These are phyloP conservation scores for Callyntrura sp. DNA, from an alignment of 2,888 invertebrate species.

Conservation along the genomic window DNA sequence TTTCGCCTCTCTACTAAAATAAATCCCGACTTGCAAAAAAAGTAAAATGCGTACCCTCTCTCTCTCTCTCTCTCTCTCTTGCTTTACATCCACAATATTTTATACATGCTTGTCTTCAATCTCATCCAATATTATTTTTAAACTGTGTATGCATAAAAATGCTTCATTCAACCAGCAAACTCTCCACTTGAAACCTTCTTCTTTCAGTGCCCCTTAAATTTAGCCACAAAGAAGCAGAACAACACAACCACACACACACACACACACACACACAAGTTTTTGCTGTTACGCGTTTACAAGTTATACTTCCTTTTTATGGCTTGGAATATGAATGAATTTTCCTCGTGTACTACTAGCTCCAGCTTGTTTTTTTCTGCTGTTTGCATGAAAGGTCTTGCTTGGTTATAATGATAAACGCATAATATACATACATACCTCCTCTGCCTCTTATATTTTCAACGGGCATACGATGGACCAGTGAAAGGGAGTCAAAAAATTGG, in stretches of 20 bases:
- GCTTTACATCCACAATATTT: background rate
- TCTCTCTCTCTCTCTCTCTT: background rate
- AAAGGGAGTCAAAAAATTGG: no score
- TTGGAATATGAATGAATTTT: slow-evolving; percentile 57
- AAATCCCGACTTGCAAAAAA: background rate
- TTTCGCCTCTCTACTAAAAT: background rate
- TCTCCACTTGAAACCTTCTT: background rate
- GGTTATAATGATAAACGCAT: background rate
- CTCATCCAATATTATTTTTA: slow-evolving; percentile 49
- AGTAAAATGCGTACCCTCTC: background rate
- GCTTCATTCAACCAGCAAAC: slow-evolving; percentile 5
- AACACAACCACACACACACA: background rate
- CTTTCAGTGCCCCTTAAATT: background rate
- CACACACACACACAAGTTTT: background rate
- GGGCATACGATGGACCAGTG: no score
- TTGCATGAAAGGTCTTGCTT: slow-evolving; percentile 23
- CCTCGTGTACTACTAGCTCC: slow-evolving; percentile 25
- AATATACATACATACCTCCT: no score
- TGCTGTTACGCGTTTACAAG: slow-evolving; percentile 10
- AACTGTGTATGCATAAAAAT: slow-evolving; percentile 9
- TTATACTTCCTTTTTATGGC: slow-evolving; percentile 27
- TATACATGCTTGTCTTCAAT: slow-evolving; percentile 42
- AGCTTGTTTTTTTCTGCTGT: slow-evolving; percentile 28
- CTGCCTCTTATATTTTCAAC: no score
- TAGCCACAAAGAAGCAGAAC: background rate